phyloP scores from a whole-genome alignment of 2,888 invertebrate genomes.

The Phaedon cochleariae region DNA sequence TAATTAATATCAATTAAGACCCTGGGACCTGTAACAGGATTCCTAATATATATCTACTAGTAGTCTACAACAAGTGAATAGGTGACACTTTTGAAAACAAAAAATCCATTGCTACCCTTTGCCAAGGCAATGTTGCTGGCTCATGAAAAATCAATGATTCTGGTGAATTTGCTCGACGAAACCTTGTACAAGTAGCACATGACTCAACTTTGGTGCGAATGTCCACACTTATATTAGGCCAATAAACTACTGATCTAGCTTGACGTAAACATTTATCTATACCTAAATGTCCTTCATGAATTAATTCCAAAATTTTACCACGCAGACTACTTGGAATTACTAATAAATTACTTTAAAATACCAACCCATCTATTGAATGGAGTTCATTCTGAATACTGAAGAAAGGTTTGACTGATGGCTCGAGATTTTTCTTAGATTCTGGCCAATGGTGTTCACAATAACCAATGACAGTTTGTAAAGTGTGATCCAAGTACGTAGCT shows the following conservation, averaged over 20 bases:
- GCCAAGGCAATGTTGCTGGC: not conserved
- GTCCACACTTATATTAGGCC: conserved; percentile 8
- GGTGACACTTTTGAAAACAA: too few species aligned
- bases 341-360: not conserved
- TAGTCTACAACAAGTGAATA: too few species aligned
- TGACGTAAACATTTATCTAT: conserved; percentile 9
- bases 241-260: conserved; percentile 7
- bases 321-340: not conserved
- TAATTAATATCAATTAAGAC: too few species aligned
- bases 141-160: not conserved
- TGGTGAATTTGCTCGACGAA: not conserved
- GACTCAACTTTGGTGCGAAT: conserved; percentile 4
- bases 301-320: not conserved
- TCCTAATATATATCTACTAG: too few species aligned
- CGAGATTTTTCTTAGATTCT: not conserved
- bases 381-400: not conserved
- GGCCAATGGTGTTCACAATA: not conserved
- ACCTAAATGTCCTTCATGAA: conserved; percentile 16
- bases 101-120: not conserved
- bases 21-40: too few species aligned
- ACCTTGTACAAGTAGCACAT: not conserved
- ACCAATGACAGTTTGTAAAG: not conserved
- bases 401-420: not conserved
- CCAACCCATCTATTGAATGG: not conserved
- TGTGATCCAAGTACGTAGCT: not conserved